Evolutionary conservation across 2,888 invertebrate genomes (phyloP).

Genomic region (Gibbula magus): DNA sequence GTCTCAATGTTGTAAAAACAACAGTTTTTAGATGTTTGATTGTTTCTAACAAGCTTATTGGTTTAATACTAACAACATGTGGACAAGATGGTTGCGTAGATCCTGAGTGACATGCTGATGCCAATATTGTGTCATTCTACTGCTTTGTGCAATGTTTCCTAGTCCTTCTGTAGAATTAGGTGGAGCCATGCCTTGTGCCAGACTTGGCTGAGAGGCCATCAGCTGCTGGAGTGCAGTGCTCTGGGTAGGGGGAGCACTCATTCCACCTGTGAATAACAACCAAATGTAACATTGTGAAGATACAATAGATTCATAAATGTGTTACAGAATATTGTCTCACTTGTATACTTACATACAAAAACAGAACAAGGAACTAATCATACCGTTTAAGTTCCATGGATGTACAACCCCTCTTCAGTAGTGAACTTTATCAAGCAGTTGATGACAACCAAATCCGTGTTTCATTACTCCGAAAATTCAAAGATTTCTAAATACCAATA

Average conservation of each 20-base stretch:
- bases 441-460: too few relatives aligned
- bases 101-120: slow-evolving; percentile 95
- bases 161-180: slow-evolving; percentile 38
- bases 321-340: too few relatives aligned
- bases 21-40: too few relatives aligned
- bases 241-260: slow-evolving; percentile 31
- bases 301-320: too few relatives aligned
- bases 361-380: too few relatives aligned
- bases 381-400: too few relatives aligned
- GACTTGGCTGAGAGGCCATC: slow-evolving; percentile 20
- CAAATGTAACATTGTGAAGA: too few relatives aligned
- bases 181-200: slow-evolving; percentile 81
- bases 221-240: slow-evolving; percentile 32
- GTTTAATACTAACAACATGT: slow-evolving; percentile 86
- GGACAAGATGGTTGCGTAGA: slow-evolving; percentile 98
- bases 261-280: slow-evolving; percentile 24
- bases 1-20: background rate
- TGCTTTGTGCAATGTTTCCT: background rate
- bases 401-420: too few relatives aligned
- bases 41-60: background rate
- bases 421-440: too few relatives aligned
- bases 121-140: slow-evolving; percentile 82
- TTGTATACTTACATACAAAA: too few relatives aligned
- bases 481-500: too few relatives aligned
- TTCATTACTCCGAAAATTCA: too few relatives aligned